Base-by-base conservation (phyloP, 35 echinoderm and acorn worm species). In the Chiridota heheva region DNA sequence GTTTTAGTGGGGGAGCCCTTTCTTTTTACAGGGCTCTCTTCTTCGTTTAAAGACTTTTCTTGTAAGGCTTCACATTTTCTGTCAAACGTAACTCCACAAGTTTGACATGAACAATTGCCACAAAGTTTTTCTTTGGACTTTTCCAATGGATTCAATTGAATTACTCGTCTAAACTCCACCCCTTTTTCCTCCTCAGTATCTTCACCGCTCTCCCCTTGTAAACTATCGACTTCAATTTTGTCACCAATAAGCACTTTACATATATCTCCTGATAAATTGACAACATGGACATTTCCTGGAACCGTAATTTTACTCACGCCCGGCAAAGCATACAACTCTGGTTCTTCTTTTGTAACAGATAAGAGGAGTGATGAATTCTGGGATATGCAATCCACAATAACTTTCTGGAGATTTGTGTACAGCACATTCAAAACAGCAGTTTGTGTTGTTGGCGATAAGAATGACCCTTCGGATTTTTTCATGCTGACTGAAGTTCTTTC, bases 341-440 rank as follows among this genome's bases (percentile, higher is more conserved):
- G 75, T 8, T 49, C 53, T 7, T 36, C 35, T 29, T 78, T 58
- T 26, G 75, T 35, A 34, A 78, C 58, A 42, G 75, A 78, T 24
- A 78, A 42, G 15, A 78, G 20, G 0, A 78, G 75, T 24, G 75
- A 78, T 3, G 32, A 60, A 32, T 58, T 58, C n/a, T 61, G 40
- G 8, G 75, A 49, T 38, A 78, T 58, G 35, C 75, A 61, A 20
- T 78, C 75, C 1, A 78, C 62, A 37, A 78, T 78, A 12, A 57
- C 58, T 42, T 78, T 78, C 55, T 78, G 75, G 31, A 78, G 53
- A 31, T 78, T 78, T 42, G 58, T 78, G 75, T 78, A 78, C 6
- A 78, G 33, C 2, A 78, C 75, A 61, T 78, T 78, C 55, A 78
- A 62, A 2, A 78, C 75, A 29, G 75, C 75, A 0, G 75, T 40